Base-by-base conservation (phyloP, 2,797 vertebrate genomes). In the Etheostoma nigrum region DNA sequence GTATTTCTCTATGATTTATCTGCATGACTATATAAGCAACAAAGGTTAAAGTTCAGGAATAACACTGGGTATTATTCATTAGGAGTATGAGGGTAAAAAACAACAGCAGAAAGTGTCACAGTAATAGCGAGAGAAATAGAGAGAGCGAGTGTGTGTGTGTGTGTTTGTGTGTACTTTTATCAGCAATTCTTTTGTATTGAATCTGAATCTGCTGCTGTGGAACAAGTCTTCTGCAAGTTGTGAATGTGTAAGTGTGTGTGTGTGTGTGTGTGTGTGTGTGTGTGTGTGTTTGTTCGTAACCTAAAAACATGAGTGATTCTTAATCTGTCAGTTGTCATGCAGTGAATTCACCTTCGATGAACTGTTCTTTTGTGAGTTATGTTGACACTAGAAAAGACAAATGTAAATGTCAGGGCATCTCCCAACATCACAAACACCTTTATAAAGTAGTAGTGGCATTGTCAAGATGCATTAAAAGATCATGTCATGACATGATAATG, bases 191-290 rank as follows among this genome's bases (percentile, higher is more conserved):
- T 67, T 79, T 70, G 36, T 67, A 58, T 44, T 72, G 60, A 81
- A 80, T 49, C 33, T 68, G 42, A 84, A 67, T 76, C 54, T 12
- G 16, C 45, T 67, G 23, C 33, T 75, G 25, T 67, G 21, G 64
- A 60, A 61, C 51, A 40, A 77, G 58, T 85, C 72, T 71, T 77
- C 44, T 81, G 55, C 54, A 68, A 40, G 49, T 27, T 74, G 49
- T 9, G 33, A 9, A 36, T 10, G 8, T 36, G 1, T 10, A 36
- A 36, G 33, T 36, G 33, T 36, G 33, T 33, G 1, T 80, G 55
- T 42, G 58, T 74, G 51, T 65, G 70, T 69, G 67, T 83, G 79
- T 72, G 69, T 69, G 65, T 65, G 53, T 21, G 67, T 73, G 49
- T 84, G 72, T 27, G 27, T 27, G 27, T 27, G 27, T 27, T 3